A percentile compares a stretch with the other conserved stretches of the same genome.
Conservation (phyloP, 2,113 vertebrate species). For the Toxotes jaculatrix region DNA sequence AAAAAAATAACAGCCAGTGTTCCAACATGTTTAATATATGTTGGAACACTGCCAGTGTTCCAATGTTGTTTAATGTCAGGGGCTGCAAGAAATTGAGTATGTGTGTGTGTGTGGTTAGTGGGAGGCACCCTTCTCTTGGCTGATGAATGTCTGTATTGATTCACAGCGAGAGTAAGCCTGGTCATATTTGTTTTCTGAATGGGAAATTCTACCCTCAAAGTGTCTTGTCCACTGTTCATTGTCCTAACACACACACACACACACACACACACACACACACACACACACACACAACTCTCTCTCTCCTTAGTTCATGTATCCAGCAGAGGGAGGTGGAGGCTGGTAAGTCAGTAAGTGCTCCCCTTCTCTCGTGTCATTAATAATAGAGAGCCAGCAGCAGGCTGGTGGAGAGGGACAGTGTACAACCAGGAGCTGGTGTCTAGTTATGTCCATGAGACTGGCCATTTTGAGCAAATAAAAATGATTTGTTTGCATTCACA, state of each 20-base stretch:
- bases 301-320: constrained; percentile 30
- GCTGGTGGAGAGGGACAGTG: constrained; percentile 21
- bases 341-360: constrained; percentile 74
- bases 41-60: no score
- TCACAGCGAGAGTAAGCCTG: constrained; percentile 31
- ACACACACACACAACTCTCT: neutral
- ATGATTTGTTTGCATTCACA: neutral
- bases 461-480: neutral
- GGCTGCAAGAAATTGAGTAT: neutral
- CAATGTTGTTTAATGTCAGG: neutral
- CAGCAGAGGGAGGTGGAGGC: constrained; percentile 44
- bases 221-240: constrained; percentile 43
- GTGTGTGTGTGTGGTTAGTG: constrained; percentile 18
- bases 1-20: neutral
- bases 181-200: constrained; percentile 72
- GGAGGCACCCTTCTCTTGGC: constrained; percentile 26
- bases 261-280: neutral
- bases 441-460: neutral
- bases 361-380: constrained; percentile 72
- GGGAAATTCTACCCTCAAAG: constrained; percentile 65
- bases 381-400: constrained; percentile 74
- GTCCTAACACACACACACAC: constrained; percentile 14
- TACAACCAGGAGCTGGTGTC: constrained; percentile 30
- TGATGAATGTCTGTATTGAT: constrained; percentile 72
- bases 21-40: neutral